These are phyloP conservation scores for Strigamia crassipes DNA, from an alignment of 2,888 invertebrate genomes.

Conservation along the genomic window DNA sequence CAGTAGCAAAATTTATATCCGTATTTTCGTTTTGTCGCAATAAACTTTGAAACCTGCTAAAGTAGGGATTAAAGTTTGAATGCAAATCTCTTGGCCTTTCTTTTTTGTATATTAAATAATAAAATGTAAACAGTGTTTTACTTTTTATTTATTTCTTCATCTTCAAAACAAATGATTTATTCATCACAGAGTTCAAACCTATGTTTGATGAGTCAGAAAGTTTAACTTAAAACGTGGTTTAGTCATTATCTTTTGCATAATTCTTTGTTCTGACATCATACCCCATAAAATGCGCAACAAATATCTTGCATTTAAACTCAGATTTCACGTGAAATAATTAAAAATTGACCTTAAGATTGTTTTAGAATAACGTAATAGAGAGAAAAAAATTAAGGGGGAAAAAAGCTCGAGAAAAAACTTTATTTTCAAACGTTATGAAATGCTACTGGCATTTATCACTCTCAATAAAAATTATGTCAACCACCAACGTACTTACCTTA, in stretches of 20 bases:
- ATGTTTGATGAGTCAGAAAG: neutral
- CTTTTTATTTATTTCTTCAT: neutral
- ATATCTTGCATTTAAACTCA: neutral
- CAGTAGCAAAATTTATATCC: neutral
- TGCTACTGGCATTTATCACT: neutral
- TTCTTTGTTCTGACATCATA: neutral
- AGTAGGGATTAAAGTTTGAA: slow-evolving; percentile 1
- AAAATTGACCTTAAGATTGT: neutral
- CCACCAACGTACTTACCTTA: neutral
- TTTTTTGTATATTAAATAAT: neutral
- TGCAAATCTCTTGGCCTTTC: neutral
- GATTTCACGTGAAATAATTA: neutral
- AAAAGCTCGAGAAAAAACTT: neutral
- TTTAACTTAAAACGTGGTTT: slow-evolving; percentile 22
- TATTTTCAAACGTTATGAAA: neutral
- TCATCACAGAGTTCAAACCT: neutral
- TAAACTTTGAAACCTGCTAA: slow-evolving; percentile 2
- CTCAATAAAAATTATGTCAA: slow-evolving; percentile 15
- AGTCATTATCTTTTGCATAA: slow-evolving; percentile 5
- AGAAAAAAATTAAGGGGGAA: neutral
- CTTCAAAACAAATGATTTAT: slow-evolving; percentile 18
- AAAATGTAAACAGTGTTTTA: neutral
- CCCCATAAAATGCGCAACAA: neutral
- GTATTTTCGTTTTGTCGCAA: neutral
- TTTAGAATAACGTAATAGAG: neutral